Percentiles rank a stretch among this genome's conserved stretches.
Evolutionary conservation across 2,797 vertebrate genomes (phyloP).

Genomic region (Neoniphon sammara): DNA sequence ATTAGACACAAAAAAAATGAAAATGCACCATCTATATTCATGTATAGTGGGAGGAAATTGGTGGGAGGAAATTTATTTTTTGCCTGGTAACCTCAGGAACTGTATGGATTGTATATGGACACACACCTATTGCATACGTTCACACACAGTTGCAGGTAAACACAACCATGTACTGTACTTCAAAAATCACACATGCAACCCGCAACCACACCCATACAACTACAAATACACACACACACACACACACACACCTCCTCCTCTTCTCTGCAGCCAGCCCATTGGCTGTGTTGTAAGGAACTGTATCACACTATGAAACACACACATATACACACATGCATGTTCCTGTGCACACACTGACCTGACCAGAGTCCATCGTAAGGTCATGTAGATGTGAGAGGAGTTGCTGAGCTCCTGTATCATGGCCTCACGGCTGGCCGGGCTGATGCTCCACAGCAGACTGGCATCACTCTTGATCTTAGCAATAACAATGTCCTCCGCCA

Average conservation of each 20-base stretch:
- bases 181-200: neutral
- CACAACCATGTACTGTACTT: neutral
- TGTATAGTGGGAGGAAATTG: no score
- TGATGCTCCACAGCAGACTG: slow-evolving; percentile 81
- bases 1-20: no score
- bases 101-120: no score
- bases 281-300: no score
- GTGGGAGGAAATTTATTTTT: no score
- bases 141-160: neutral
- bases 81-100: no score
- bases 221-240: no score
- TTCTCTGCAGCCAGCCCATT: no score
- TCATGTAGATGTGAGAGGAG: slow-evolving; percentile 76
- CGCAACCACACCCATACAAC: neutral
- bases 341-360: slow-evolving; percentile 60
- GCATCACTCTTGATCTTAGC: slow-evolving; percentile 83
- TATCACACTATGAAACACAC: neutral
- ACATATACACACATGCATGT: neutral
- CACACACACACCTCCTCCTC: no score
- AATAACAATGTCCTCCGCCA: slow-evolving; percentile 70
- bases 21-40: no score
- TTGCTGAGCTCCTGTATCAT: slow-evolving; percentile 76
- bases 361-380: slow-evolving; percentile 75
- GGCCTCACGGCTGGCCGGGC: slow-evolving; percentile 74
- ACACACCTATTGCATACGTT: neutral